Percentiles rank a stretch among this genome's conserved stretches.
These are phyloP conservation scores for Macrostomum cliftonense DNA, from an alignment of 2,888 invertebrate genomes.

Conservation along the genomic window DNA sequence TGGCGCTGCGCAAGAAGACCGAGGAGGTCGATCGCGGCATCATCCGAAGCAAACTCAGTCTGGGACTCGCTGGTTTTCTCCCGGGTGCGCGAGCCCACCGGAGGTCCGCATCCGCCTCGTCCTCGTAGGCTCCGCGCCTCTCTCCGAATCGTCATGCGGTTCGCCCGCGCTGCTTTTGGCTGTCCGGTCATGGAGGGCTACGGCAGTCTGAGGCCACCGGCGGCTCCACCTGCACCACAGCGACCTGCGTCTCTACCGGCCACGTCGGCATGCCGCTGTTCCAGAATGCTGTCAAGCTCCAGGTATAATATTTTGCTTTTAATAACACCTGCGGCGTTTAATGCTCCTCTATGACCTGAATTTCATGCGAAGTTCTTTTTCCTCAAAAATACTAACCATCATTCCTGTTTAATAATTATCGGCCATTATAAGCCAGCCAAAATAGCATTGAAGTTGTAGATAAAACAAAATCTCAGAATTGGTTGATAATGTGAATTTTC, in stretches of 20 bases:
- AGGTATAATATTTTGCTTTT: too few relatives aligned
- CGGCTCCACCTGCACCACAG: slow-evolving; percentile 22
- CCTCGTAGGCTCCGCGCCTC: slow-evolving; percentile 53
- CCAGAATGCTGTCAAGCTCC: slow-evolving; percentile 77
- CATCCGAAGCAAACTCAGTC: slow-evolving; percentile 39
- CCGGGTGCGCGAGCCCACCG: slow-evolving; percentile 67
- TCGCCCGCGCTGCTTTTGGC: slow-evolving; percentile 31
- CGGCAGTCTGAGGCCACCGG: slow-evolving; percentile 40
- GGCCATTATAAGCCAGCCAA: too few relatives aligned
- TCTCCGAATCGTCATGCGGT: slow-evolving; percentile 59
- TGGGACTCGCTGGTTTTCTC: too few relatives aligned
- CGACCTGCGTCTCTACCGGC: slow-evolving; percentile 22
- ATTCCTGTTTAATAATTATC: too few relatives aligned
- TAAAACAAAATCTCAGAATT: too few relatives aligned
- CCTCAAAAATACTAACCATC: too few relatives aligned
- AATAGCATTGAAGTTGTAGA: too few relatives aligned
- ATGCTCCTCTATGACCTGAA: too few relatives aligned
- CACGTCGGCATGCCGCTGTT: slow-evolving; percentile 89
- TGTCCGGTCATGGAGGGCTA: slow-evolving; percentile 29
- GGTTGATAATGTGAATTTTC: too few relatives aligned
- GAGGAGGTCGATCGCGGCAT: slow-evolving; percentile 66
- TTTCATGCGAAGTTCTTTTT: too few relatives aligned
- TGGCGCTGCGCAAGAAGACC: slow-evolving; percentile 70
- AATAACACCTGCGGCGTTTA: too few relatives aligned
- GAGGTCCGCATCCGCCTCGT: slow-evolving; percentile 43